A percentile compares a stretch with the other conserved stretches of the same genome.
These are phyloP conservation scores for Stenodera caucasica DNA, from an alignment of 2,888 invertebrate genomes.

Conservation along the genomic window DNA sequence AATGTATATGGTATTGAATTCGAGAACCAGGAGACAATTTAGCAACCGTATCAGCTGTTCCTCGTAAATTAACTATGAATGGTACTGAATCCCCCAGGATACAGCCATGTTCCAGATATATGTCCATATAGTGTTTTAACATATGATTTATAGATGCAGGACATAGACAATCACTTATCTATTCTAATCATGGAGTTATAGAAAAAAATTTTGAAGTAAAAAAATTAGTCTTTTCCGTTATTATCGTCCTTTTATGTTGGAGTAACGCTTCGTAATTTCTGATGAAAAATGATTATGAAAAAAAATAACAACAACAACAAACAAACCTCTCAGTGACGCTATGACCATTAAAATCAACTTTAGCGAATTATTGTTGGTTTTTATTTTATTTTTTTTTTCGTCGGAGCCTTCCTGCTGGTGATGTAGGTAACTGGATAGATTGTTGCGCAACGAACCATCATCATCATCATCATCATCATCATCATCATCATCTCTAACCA, in stretches of 20 bases:
- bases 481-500: slow-evolving; percentile 3
- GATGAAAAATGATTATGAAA: not conserved
- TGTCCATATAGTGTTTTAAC: not conserved
- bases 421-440: not conserved
- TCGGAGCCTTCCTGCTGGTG: not conserved
- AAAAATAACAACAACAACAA: not conserved
- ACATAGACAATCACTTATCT: slow-evolving; percentile 7
- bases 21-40: slow-evolving; percentile 28
- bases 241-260: not conserved
- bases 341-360: slow-evolving; percentile 7
- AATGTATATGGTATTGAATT: not conserved
- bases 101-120: not conserved
- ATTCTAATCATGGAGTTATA: not conserved
- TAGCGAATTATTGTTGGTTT: not conserved
- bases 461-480: slow-evolving; percentile 1
- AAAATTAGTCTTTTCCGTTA: slow-evolving; percentile 2
- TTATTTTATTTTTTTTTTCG: not conserved
- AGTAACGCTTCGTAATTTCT: not conserved
- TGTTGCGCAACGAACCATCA: slow-evolving; percentile 3
- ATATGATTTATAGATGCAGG: not conserved
- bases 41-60: slow-evolving; percentile 28
- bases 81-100: slow-evolving; percentile 10
- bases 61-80: slow-evolving; percentile 27
- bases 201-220: not conserved
- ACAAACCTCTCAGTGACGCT: not conserved